A percentile compares a stretch with the other conserved stretches of the same genome.
phyloP scores from a whole-genome alignment of 2,797 vertebrate genomes.

The Sparidentex hasta region DNA sequence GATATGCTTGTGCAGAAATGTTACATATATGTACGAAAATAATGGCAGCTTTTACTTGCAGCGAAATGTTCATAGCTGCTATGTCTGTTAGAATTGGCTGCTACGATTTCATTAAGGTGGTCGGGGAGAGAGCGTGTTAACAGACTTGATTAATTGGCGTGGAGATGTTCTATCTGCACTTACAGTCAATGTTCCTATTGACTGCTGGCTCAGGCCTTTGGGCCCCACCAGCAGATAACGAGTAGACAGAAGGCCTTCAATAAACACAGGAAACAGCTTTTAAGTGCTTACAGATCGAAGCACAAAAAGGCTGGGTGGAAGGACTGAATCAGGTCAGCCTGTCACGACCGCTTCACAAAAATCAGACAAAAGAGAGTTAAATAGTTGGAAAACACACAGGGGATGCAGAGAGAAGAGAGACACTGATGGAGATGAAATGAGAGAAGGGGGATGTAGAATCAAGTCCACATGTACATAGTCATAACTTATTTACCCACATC shows the following conservation, averaged over 20 bases:
- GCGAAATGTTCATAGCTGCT: background rate
- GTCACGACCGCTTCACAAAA: no score
- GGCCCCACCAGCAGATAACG: slow-evolving; percentile 2
- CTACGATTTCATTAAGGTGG: background rate
- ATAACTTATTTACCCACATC: background rate
- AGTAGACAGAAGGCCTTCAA: background rate
- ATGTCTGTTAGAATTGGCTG: background rate
- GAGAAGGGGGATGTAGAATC: background rate
- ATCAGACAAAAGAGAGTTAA: background rate
- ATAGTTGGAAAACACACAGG: background rate
- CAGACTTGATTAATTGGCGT: slow-evolving; percentile 1
- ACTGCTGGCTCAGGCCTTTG: slow-evolving; percentile 7
- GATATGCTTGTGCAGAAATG: no score
- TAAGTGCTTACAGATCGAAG: background rate
- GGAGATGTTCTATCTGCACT: slow-evolving; percentile 10
- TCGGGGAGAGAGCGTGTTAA: background rate
- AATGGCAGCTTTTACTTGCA: background rate
- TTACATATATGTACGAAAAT: background rate
- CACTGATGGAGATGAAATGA: background rate
- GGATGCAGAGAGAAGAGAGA: background rate
- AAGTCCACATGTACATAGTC: slow-evolving; percentile 1
- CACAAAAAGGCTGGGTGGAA: background rate
- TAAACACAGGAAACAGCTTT: slow-evolving; percentile 21
- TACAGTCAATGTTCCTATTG: background rate
- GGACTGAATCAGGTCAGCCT: background rate